Evolutionary conservation across 1,140 invertebrate genomes (phyloP).

Genomic region (Drosophila gunungcola): DNA sequence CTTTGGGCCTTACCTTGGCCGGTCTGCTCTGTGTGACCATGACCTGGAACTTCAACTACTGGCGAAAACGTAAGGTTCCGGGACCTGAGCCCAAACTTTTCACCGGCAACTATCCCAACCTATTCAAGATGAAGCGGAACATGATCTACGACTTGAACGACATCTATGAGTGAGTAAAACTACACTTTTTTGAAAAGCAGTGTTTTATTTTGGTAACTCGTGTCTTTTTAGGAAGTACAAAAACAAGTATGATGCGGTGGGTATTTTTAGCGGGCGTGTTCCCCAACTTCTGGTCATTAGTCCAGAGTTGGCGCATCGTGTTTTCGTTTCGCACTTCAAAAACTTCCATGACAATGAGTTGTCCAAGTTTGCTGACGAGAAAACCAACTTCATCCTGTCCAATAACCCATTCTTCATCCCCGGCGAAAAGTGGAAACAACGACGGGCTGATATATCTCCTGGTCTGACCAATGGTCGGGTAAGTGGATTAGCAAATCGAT

Average conservation of each 20-base stretch:
- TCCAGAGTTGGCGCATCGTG: slow-evolving; percentile 85
- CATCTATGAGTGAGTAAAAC: slow-evolving; percentile 57
- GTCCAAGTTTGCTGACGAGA: slow-evolving; percentile 57
- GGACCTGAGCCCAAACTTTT: slow-evolving; percentile 66
- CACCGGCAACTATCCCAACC: slow-evolving; percentile 73
- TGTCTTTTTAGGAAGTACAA: slow-evolving; percentile 47
- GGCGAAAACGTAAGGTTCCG: slow-evolving; percentile 70
- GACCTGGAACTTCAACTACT: slow-evolving; percentile 80
- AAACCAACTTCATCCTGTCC: slow-evolving; percentile 84
- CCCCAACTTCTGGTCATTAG: slow-evolving; percentile 85
- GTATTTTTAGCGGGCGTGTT: slow-evolving; percentile 57
- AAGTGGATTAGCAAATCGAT: slow-evolving; percentile 1
- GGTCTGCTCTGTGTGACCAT: slow-evolving; percentile 70
- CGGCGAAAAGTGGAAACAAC: slow-evolving; percentile 86
- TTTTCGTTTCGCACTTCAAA: slow-evolving; percentile 85
- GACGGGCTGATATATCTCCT: slow-evolving; percentile 86
- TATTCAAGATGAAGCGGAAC: slow-evolving; percentile 57
- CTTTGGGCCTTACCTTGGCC: slow-evolving; percentile 27
- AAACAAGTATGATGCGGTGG: slow-evolving; percentile 62
- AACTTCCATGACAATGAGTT: slow-evolving; percentile 84
- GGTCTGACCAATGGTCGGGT: slow-evolving; percentile 85
- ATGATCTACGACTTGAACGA: slow-evolving; percentile 62
- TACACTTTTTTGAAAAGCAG: not conserved
- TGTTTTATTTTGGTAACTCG: not conserved
- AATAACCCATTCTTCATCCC: slow-evolving; percentile 84